Conservation (phyloP, 2,888 invertebrate genomes). For the Tineola bisselliella region DNA sequence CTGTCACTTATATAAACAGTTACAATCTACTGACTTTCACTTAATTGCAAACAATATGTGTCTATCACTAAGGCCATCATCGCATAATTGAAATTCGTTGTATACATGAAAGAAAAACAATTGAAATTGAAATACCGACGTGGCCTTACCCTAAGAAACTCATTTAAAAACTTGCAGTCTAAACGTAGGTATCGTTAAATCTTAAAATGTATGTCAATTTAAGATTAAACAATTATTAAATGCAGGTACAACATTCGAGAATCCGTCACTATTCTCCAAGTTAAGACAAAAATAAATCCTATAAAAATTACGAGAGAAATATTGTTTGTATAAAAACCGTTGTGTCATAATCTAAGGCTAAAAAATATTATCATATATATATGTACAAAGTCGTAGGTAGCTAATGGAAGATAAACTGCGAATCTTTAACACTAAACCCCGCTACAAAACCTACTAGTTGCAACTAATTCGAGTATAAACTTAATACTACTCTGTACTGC, state of each 20-base stretch:
- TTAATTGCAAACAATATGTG: conserved; percentile 46
- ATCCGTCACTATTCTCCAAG: conserved; percentile 58
- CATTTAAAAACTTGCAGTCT: conserved; percentile 35
- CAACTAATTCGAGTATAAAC: conserved; percentile 67
- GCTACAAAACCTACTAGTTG: conserved; percentile 60
- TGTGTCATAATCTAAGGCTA: conserved; percentile 46
- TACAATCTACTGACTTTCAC: conserved; percentile 58
- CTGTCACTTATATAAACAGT: conserved; percentile 59
- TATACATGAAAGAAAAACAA: neutral
- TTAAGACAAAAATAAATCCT: conserved; percentile 50
- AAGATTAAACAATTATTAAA: conserved; percentile 59
- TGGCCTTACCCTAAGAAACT: neutral
- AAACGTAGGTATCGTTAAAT: conserved; percentile 29
- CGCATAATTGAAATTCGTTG: neutral
- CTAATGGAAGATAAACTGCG: conserved; percentile 67
- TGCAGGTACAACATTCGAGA: conserved; percentile 70
- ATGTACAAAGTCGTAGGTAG: conserved; percentile 38
- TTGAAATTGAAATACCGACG: neutral
- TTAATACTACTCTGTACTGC: conserved; percentile 36
- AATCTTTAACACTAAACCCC: conserved; percentile 61
- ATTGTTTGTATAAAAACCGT: conserved; percentile 39
- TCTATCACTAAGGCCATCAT: conserved; percentile 22
- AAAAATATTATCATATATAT: conserved; percentile 28
- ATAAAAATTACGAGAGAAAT: conserved; percentile 59
- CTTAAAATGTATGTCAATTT: conserved; percentile 63